Conservation (phyloP, 1,140 invertebrate species). For the Apis cerana region DNA sequence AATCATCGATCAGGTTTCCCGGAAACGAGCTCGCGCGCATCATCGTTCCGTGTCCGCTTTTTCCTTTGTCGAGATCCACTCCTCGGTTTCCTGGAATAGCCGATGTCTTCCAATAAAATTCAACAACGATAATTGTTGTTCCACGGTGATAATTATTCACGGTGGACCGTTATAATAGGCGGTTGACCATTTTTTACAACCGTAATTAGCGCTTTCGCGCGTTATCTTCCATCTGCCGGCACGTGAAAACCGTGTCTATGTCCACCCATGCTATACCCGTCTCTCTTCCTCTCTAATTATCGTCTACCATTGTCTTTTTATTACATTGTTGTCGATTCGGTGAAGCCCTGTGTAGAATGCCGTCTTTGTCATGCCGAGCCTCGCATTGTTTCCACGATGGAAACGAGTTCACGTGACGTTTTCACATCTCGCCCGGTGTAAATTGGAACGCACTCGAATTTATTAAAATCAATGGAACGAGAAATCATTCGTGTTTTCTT, state of each 20-base stretch:
- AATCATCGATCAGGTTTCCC: neutral
- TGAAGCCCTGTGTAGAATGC: neutral
- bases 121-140: neutral
- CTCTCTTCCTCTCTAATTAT: constrained; percentile 16
- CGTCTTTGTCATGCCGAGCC: neutral
- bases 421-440: neutral
- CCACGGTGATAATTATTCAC: constrained; percentile 52
- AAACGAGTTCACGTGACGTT: neutral
- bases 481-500: no score
- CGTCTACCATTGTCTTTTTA: constrained; percentile 6
- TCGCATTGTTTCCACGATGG: neutral
- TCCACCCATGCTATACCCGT: neutral
- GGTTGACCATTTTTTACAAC: constrained; percentile 20
- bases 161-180: neutral
- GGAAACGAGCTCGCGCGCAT: constrained; percentile 26
- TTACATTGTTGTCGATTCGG: constrained; percentile 8
- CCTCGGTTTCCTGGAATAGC: neutral
- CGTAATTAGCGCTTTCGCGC: constrained; percentile 16
- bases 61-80: constrained; percentile 6
- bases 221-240: constrained; percentile 21
- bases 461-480: no score
- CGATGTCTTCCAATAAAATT: constrained; percentile 36
- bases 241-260: neutral
- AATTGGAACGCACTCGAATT: no score
- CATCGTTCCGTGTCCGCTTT: constrained; percentile 21